Evolutionary conservation across 2,888 invertebrate genomes (phyloP).

Genomic region (Ennomos fuscantarius): DNA sequence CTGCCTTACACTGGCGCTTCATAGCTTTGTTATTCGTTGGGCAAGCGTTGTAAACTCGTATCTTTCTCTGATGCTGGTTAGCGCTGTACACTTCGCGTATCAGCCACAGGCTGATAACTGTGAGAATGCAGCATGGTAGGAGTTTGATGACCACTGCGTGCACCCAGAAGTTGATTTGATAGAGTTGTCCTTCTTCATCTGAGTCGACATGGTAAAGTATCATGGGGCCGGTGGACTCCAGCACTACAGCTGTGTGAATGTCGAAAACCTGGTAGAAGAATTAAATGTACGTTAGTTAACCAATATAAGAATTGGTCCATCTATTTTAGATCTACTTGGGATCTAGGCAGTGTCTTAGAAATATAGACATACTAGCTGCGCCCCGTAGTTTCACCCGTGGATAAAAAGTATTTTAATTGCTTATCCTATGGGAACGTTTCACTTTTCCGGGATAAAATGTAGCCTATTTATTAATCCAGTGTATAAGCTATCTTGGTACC

Average conservation of each 20-base stretch:
- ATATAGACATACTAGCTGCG: too few relatives aligned
- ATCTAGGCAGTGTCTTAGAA: too few relatives aligned
- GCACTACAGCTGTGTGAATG: conserved; percentile 78
- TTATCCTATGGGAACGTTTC: too few relatives aligned
- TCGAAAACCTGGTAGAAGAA: conserved; percentile 66
- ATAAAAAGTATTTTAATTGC: too few relatives aligned
- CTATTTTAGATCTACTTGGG: too few relatives aligned
- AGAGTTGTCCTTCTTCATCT: conserved; percentile 85
- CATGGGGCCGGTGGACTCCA: conserved; percentile 79
- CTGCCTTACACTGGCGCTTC: conserved; percentile 73
- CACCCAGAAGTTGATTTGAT: conserved; percentile 91
- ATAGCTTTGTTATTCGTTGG: conserved; percentile 68
- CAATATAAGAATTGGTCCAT: background rate
- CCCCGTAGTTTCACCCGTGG: too few relatives aligned
- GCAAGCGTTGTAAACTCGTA: conserved; percentile 77
- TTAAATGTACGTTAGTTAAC: background rate
- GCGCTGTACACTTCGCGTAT: conserved; percentile 90
- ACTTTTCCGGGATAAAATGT: too few relatives aligned
- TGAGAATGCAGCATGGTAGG: conserved; percentile 91
- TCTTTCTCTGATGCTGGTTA: conserved; percentile 87
- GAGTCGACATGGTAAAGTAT: conserved; percentile 82
- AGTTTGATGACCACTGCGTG: conserved; percentile 93
- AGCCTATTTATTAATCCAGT: too few relatives aligned
- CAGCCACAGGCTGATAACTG: conserved; percentile 89
- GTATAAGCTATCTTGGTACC: too few relatives aligned